A percentile compares a stretch with the other conserved stretches of the same genome.
These are phyloP conservation scores for Pomacea canaliculata DNA, from an alignment of 2,888 invertebrate species.

Conservation along the genomic window DNA sequence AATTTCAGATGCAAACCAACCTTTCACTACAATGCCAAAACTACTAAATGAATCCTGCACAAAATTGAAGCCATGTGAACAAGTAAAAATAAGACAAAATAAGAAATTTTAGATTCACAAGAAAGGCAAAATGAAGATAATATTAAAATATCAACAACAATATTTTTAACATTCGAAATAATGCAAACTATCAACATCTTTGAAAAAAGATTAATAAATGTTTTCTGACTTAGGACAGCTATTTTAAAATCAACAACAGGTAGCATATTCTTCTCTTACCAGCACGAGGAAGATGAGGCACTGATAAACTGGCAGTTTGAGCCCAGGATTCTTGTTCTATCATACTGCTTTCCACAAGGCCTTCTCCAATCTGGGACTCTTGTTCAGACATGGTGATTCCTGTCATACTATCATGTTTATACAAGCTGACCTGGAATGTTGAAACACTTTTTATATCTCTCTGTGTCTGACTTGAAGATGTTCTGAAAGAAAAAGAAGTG, in stretches of 20 bases:
- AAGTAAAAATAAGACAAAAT: no score
- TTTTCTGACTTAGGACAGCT: neutral
- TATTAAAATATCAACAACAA: no score
- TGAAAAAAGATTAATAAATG: no score
- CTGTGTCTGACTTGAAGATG: constrained; percentile 14
- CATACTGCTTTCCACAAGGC: constrained; percentile 7
- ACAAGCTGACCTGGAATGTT: constrained; percentile 24
- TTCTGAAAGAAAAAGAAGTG: constrained; percentile 7
- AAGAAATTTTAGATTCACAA: no score
- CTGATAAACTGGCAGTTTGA: constrained; percentile 13
- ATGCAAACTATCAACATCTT: no score
- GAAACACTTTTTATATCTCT: constrained; percentile 22
- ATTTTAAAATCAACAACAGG: neutral
- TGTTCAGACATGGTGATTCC: constrained; percentile 10
- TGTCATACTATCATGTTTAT: constrained; percentile 24
- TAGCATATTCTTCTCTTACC: neutral
- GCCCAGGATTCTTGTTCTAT: constrained; percentile 12
- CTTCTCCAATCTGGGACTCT: constrained; percentile 19
- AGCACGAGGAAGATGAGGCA: constrained; percentile 10
- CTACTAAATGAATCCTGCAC: no score
- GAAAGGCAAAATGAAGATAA: no score
- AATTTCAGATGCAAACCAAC: no score
- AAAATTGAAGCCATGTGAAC: no score
- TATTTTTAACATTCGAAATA: no score
- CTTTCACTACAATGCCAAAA: no score